Conservation (phyloP, 2,113 vertebrate species). For the Quiscalus mexicanus region DNA sequence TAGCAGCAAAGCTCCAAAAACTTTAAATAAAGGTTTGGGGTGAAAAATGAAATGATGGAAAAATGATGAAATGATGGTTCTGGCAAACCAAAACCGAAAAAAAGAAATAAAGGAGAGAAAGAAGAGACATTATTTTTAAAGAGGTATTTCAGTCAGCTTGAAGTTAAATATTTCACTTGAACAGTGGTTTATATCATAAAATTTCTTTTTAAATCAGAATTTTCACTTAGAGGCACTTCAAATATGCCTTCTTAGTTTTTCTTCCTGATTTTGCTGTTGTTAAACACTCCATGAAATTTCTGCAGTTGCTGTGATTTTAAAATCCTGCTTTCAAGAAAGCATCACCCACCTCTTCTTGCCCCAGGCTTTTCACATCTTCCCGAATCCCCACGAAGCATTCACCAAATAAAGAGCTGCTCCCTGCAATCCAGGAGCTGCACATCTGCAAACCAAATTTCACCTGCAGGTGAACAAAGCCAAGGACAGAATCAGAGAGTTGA, state of each 20-base stretch:
- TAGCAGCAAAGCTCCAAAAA: background rate
- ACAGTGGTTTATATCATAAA: background rate
- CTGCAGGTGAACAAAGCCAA: fast-evolving
- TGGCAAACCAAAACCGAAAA: background rate
- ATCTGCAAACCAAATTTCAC: background rate
- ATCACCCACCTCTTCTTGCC: background rate
- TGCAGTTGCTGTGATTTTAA: background rate
- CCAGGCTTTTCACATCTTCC: background rate
- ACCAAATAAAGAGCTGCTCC: background rate
- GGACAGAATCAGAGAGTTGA: background rate
- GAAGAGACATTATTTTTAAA: background rate
- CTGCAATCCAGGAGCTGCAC: background rate
- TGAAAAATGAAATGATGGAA: background rate
- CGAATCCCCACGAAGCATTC: background rate
- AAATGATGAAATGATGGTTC: background rate
- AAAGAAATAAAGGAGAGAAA: background rate
- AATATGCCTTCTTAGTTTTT: background rate
- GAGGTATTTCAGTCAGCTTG: background rate
- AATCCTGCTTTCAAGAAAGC: background rate
- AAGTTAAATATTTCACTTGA: background rate
- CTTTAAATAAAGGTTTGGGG: background rate
- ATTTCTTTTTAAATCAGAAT: background rate
- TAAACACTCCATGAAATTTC: background rate
- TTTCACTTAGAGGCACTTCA: background rate
- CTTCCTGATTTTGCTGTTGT: background rate